A percentile compares a stretch with the other conserved stretches of the same genome.
Evolutionary conservation across 2,113 vertebrate species (phyloP).

Genomic region (Pleuronectes platessa): DNA sequence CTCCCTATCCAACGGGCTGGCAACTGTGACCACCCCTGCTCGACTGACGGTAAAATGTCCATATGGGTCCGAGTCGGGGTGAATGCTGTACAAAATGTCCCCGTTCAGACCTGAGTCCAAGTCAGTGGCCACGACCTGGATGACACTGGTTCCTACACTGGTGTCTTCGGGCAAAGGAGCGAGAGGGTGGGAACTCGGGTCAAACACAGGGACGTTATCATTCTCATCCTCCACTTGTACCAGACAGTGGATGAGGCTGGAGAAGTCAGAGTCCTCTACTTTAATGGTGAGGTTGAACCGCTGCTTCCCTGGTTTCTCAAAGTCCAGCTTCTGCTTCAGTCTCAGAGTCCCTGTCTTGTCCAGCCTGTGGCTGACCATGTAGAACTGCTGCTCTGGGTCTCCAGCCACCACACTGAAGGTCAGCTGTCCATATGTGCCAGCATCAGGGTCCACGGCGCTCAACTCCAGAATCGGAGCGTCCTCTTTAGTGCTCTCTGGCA

Average conservation of each 20-base stretch:
- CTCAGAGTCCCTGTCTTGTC: constrained; percentile 82
- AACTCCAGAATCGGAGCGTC: constrained; percentile 83
- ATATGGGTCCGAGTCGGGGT: constrained; percentile 82
- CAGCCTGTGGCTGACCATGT: constrained; percentile 82
- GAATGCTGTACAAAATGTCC: constrained; percentile 85
- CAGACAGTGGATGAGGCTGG: constrained; percentile 84
- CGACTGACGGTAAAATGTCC: constrained; percentile 83
- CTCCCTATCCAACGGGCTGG: constrained; percentile 84
- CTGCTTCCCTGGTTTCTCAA: constrained; percentile 85
- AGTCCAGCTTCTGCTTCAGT: constrained; percentile 87
- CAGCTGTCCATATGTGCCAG: constrained; percentile 82
- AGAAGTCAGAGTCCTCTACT: constrained; percentile 88
- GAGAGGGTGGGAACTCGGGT: constrained; percentile 76
- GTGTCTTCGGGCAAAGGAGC: constrained; percentile 83
- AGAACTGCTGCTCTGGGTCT: constrained; percentile 87
- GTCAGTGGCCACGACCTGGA: constrained; percentile 84
- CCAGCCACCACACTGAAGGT: constrained; percentile 85
- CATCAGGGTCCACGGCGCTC: constrained; percentile 83
- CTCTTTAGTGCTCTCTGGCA: constrained; percentile 81
- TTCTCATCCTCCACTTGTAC: constrained; percentile 89
- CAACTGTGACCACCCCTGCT: constrained; percentile 81
- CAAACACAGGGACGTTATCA: constrained; percentile 87
- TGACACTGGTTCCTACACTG: constrained; percentile 82
- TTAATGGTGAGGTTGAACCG: constrained; percentile 88
- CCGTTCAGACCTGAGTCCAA: constrained; percentile 86